These are phyloP conservation scores for Apeltes quadracus DNA, from an alignment of 2,113 vertebrate species.

Conservation along the genomic window DNA sequence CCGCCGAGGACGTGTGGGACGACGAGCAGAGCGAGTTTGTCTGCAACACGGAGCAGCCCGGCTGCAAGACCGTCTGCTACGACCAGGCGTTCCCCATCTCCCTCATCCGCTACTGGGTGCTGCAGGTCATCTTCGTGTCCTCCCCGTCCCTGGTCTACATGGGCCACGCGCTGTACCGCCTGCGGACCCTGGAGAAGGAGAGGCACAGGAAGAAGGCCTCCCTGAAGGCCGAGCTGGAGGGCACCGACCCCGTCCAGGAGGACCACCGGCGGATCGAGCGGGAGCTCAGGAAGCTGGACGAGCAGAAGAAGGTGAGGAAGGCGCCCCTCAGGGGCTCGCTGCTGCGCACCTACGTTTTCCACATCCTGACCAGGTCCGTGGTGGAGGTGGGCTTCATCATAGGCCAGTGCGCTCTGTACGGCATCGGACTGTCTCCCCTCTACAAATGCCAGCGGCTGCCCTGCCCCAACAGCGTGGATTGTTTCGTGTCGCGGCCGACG, in stretches of 20 bases:
- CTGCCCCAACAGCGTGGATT: slow-evolving; percentile 93
- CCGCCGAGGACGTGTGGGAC: slow-evolving; percentile 94
- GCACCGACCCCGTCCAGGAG: slow-evolving; percentile 79
- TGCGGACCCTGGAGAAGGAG: slow-evolving; percentile 91
- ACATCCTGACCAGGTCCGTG: slow-evolving; percentile 92
- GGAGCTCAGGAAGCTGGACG: slow-evolving; percentile 89
- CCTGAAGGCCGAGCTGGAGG: slow-evolving; percentile 88
- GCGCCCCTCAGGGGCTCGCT: slow-evolving; percentile 91
- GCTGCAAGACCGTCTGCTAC: slow-evolving; percentile 93
- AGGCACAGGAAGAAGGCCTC: slow-evolving; percentile 86
- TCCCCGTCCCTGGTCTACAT: slow-evolving; percentile 94
- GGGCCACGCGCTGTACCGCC: slow-evolving; percentile 90
- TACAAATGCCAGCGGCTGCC: slow-evolving; percentile 90
- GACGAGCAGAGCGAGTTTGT: slow-evolving; percentile 93
- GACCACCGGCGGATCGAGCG: slow-evolving; percentile 87
- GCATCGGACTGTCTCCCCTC: slow-evolving; percentile 87
- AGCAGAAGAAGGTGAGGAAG: slow-evolving; percentile 92
- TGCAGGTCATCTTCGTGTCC: slow-evolving; percentile 96
- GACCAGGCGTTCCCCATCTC: slow-evolving; percentile 96
- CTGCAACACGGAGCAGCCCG: slow-evolving; percentile 95
- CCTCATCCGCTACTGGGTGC: slow-evolving; percentile 94
- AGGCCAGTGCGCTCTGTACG: slow-evolving; percentile 92
- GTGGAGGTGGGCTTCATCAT: slow-evolving; percentile 93
- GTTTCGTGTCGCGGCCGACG: slow-evolving; percentile 94
- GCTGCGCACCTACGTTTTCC: slow-evolving; percentile 90